Conservation (phyloP, 2,113 vertebrate genomes). For the Cichladusa arquata region DNA sequence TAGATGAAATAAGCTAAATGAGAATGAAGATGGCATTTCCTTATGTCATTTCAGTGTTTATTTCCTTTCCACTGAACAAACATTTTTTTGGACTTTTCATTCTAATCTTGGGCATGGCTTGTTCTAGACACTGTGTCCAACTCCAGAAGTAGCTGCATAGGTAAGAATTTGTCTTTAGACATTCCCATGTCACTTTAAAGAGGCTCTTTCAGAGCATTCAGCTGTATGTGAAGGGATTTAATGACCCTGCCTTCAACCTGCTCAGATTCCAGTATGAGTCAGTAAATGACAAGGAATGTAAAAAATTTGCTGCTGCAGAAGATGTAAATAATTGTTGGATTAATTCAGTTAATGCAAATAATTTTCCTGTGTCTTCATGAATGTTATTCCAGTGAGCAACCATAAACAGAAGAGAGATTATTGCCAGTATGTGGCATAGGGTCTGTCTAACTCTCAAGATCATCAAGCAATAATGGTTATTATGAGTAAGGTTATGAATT, state of each 20-base stretch:
- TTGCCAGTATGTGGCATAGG: background rate
- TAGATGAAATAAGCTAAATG: background rate
- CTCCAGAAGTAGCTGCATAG: background rate
- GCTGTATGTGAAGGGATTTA: background rate
- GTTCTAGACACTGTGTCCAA: background rate
- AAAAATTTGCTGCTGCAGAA: background rate
- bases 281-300: background rate
- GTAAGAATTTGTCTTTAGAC: background rate
- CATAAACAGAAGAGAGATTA: background rate
- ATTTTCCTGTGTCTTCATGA: background rate
- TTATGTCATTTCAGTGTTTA: background rate
- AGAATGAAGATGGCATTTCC: background rate
- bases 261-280: background rate
- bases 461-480: background rate
- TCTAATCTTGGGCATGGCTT: background rate
- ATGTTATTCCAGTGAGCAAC: background rate
- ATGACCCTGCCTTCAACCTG: background rate
- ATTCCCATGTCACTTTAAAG: background rate
- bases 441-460: background rate
- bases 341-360: background rate
- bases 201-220: background rate
- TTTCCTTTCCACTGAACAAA: background rate
- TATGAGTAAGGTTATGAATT: conserved; percentile 7
- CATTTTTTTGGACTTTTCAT: background rate
- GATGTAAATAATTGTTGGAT: background rate